These are phyloP conservation scores for Sipha flava DNA, from an alignment of 1,140 invertebrate species.

Conservation along the genomic window DNA sequence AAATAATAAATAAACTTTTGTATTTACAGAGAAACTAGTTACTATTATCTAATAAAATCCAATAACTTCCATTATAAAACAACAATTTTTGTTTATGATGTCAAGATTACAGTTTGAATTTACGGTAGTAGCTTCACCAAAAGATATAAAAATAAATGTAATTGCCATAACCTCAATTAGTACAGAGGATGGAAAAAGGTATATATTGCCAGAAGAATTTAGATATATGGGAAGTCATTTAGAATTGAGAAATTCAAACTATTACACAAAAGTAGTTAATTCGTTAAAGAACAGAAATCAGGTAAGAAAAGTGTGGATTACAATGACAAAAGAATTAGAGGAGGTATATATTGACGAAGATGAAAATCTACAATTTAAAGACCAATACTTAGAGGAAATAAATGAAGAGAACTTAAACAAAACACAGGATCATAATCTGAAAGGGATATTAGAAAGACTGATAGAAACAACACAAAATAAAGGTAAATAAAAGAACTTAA, in stretches of 20 bases:
- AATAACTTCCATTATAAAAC: background rate
- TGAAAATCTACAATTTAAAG: background rate
- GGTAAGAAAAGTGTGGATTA: background rate
- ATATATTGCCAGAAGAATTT: background rate
- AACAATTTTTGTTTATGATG: constrained; percentile 14
- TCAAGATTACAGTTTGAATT: background rate
- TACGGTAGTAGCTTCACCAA: background rate
- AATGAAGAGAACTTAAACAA: background rate
- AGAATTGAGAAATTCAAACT: background rate
- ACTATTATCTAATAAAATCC: background rate
- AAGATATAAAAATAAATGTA: background rate
- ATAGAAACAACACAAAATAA: background rate
- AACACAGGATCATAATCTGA: background rate
- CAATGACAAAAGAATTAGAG: background rate
- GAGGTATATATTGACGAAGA: background rate
- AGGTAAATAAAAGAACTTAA: background rate
- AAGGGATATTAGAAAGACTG: background rate
- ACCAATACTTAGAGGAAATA: background rate
- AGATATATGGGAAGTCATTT: background rate
- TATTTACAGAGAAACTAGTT: constrained; percentile 2
- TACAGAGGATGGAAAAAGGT: background rate
- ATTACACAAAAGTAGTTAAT: background rate
- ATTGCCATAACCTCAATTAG: background rate
- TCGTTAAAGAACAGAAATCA: background rate
- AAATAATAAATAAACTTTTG: background rate